These are phyloP conservation scores for Schizopygopsis pylzovi DNA, from an alignment of 2,797 vertebrate genomes.

Conservation along the genomic window DNA sequence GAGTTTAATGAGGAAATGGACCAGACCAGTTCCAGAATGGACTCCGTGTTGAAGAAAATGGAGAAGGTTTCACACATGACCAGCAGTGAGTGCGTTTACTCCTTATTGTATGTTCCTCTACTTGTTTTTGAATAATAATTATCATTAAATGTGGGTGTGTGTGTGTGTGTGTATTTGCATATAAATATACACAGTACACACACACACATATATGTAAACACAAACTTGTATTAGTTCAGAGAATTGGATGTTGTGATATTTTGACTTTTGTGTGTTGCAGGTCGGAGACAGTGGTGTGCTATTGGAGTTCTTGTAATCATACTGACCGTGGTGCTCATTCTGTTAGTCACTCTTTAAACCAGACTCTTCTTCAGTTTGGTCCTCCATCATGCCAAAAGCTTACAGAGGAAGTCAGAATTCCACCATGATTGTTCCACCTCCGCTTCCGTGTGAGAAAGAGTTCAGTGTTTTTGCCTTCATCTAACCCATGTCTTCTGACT, in stretches of 20 bases:
- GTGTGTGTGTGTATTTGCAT: not conserved
- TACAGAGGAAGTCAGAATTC: constrained; percentile 8
- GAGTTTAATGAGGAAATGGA: constrained; percentile 87
- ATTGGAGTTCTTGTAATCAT: constrained; percentile 80
- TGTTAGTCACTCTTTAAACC: constrained; percentile 58
- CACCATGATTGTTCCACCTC: not conserved
- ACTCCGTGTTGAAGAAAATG: constrained; percentile 84
- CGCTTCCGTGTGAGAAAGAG: constrained; percentile 7
- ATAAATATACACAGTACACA: not conserved
- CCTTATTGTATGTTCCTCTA: not conserved
- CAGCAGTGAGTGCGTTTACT: constrained; percentile 75
- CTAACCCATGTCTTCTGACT: constrained; percentile 8
- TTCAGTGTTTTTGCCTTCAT: not conserved
- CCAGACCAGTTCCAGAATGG: constrained; percentile 83
- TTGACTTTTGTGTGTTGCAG: constrained; percentile 65
- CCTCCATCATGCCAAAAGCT: constrained; percentile 31
- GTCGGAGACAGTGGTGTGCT: constrained; percentile 85
- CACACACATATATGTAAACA: no score
- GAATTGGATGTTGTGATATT: not conserved
- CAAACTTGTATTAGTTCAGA: not conserved
- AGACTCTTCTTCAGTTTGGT: constrained; percentile 23
- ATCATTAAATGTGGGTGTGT: not conserved
- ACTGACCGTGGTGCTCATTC: constrained; percentile 79
- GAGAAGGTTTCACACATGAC: constrained; percentile 88
- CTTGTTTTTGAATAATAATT: not conserved